phyloP scores from a whole-genome alignment of 2,888 invertebrate genomes.

The Notodonta ziczac region DNA sequence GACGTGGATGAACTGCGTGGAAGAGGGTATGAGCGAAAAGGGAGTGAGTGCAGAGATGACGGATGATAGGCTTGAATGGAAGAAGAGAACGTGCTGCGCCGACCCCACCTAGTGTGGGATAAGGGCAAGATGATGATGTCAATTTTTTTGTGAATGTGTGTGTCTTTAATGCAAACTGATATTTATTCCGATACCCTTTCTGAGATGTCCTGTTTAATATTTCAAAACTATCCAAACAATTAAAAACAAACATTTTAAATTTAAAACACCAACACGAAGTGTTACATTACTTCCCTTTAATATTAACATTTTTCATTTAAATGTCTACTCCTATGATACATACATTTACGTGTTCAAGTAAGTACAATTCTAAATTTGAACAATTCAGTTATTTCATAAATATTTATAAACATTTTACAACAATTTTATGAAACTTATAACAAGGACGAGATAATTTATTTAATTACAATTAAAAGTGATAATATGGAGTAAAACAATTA shows the following conservation, averaged over 20 bases:
- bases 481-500: conserved; percentile 28
- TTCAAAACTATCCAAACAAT: too few relatives aligned
- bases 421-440: conserved; percentile 70
- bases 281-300: conserved; percentile 70
- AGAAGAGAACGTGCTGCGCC: too few relatives aligned
- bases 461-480: conserved; percentile 23
- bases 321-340: conserved; percentile 53
- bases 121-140: too few relatives aligned
- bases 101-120: too few relatives aligned
- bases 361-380: conserved; percentile 59
- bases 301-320: conserved; percentile 59
- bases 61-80: too few relatives aligned
- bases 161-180: too few relatives aligned
- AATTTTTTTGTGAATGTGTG: too few relatives aligned
- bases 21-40: too few relatives aligned
- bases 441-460: conserved; percentile 55
- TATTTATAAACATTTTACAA: conserved; percentile 79
- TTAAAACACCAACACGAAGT: conserved; percentile 40
- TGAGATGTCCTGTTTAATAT: too few relatives aligned
- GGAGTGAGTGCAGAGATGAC: too few relatives aligned
- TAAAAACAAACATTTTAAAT: conserved; percentile 8
- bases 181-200: too few relatives aligned
- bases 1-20: too few relatives aligned
- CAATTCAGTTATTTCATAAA: conserved; percentile 67
- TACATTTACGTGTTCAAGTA: conserved; percentile 58